These are phyloP conservation scores for Antedon mediterranea DNA, from an alignment of 53 echinoderm and acorn worm genomes.

Conservation along the genomic window DNA sequence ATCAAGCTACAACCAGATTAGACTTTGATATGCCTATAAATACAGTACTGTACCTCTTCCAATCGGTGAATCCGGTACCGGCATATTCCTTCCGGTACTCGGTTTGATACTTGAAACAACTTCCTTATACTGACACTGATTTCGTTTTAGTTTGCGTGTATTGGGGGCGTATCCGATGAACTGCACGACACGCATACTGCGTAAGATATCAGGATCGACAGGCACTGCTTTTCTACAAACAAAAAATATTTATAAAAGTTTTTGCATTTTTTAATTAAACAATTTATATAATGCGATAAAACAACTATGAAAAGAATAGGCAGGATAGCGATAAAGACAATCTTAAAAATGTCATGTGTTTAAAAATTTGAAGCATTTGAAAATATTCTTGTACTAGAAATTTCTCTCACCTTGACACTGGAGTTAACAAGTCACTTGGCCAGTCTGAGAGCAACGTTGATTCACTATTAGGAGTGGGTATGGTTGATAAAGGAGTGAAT, in stretches of 20 bases:
- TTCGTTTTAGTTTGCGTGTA: slow-evolving; percentile 47
- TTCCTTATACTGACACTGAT: slow-evolving; percentile 74
- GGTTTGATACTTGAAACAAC: slow-evolving; percentile 32
- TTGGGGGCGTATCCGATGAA: slow-evolving; percentile 98
- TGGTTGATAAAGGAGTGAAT: slow-evolving; percentile 47
- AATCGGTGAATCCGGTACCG: slow-evolving; percentile 77
- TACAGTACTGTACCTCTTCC: slow-evolving; percentile 59
- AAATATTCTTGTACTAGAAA: neutral
- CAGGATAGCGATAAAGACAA: too few relatives aligned
- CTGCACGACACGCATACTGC: slow-evolving; percentile 73
- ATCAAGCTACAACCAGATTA: too few relatives aligned
- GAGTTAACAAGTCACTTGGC: slow-evolving; percentile 33
- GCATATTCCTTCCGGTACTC: slow-evolving; percentile 22
- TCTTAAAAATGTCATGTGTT: too few relatives aligned
- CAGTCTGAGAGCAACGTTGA: slow-evolving; percentile 74
- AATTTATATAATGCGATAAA: too few relatives aligned
- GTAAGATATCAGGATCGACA: slow-evolving; percentile 67
- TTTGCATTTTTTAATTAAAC: neutral
- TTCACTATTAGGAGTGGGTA: slow-evolving; percentile 73
- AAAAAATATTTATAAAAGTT: neutral
- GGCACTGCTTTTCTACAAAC: slow-evolving; percentile 43
- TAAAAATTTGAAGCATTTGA: neutral
- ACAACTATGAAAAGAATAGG: too few relatives aligned
- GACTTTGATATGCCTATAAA: too few relatives aligned
- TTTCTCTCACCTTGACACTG: slow-evolving; percentile 38